Base-by-base conservation (phyloP, 2,113 vertebrate species). In the Etheostoma spectabile region DNA sequence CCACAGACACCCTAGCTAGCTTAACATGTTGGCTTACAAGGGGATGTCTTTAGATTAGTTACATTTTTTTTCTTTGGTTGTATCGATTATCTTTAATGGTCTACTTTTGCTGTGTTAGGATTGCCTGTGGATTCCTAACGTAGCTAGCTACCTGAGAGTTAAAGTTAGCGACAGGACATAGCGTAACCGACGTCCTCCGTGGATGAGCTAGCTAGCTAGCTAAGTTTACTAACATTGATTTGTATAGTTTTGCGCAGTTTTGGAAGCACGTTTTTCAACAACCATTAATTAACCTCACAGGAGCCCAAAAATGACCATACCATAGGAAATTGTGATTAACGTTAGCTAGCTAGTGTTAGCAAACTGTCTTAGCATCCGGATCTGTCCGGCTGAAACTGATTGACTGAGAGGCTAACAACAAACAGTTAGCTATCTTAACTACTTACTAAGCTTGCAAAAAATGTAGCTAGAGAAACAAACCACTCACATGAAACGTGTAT, bases 91-190 rank as follows among this genome's bases (percentile, higher is more conserved):
- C 1, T 57, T 3, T 5, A n/a, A 12, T 14, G 30, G 15, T 13
- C 1, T 6, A 2, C 2, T 15, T 49, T 69, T 38, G n/a, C 13
- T 60, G 15, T 22, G 38, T 16, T 14, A 5, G 1, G 16, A 3
- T 72, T 12, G 24, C 24, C 57, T 30, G 42, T 84, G 67, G 82
- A 59, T 30, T 45, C 22, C 5, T 42, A 42, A 42, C 38, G 38
- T 42, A 30, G 30, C 8, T 4, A 3, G 30, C 8, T 4, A 3
- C 24, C 8, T 42, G 10, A 3, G 13, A 1, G 0, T 12, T 42
- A 11, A 11, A 2, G 57, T 64, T 77, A 82, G 69, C 86, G 33
- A 8, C 62, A 67, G 83, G 56, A 35, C 49, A 22, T 76, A 83
- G 77, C 74, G 1, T 71, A 52, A 21, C 48, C 33, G 11, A 72